phyloP scores from a whole-genome alignment of 2,797 vertebrate genomes.

The Lagorchestes hirsutus region DNA sequence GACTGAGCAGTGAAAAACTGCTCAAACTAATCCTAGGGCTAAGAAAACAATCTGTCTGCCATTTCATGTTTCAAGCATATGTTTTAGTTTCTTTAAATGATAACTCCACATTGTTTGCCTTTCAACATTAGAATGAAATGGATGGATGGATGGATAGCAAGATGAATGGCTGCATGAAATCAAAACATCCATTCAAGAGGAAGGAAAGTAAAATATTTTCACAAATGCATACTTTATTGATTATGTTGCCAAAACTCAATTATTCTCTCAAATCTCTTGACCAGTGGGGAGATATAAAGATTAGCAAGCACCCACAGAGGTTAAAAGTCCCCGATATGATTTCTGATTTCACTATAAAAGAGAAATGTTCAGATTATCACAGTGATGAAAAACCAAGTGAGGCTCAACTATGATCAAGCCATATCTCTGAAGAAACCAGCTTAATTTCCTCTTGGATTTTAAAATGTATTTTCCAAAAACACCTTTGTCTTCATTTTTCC shows the following conservation, averaged over 20 bases:
- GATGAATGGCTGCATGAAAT: background rate
- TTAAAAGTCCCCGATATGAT: background rate
- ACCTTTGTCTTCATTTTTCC: background rate
- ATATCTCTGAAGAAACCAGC: background rate
- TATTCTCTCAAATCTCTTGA: background rate
- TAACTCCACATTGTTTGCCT: slow-evolving; percentile 36
- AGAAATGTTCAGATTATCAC: background rate
- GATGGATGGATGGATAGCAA: background rate
- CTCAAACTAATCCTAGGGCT: background rate
- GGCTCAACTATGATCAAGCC: background rate
- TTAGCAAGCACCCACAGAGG: background rate
- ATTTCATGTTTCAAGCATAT: slow-evolving; percentile 44
- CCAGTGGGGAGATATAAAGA: background rate
- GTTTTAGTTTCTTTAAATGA: slow-evolving; percentile 11
- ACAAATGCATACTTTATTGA: slow-evolving; percentile 7
- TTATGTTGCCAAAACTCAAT: background rate
- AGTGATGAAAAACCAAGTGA: background rate
- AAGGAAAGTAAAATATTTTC: background rate
- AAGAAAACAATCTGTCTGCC: slow-evolving; percentile 58
- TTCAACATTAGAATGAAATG: slow-evolving; percentile 19
- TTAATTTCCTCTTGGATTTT: background rate
- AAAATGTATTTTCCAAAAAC: background rate
- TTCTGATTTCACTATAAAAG: background rate
- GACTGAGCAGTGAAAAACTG: slow-evolving; percentile 35
- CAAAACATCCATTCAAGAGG: background rate